phyloP scores from a whole-genome alignment of 2,113 vertebrate species.

The Numida meleagris region DNA sequence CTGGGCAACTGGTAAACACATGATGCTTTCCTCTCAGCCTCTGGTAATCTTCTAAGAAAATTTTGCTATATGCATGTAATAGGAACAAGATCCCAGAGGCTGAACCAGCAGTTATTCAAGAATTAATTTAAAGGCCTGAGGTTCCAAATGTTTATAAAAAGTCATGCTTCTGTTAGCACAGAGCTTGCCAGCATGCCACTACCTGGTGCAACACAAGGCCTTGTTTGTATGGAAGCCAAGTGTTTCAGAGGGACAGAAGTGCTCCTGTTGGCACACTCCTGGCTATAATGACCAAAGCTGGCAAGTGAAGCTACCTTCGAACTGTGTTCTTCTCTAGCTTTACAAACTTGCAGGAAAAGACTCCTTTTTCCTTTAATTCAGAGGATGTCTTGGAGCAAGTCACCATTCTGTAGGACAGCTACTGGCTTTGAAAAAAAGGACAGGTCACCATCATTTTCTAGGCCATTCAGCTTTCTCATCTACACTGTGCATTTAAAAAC shows the following conservation, averaged over 20 bases:
- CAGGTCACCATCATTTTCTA: background rate
- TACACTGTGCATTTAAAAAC: background rate
- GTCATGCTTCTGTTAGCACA: background rate
- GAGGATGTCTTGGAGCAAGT: background rate
- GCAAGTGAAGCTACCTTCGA: background rate
- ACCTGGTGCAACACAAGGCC: background rate
- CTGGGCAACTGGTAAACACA: too few species aligned
- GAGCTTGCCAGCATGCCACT: background rate
- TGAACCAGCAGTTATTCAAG: background rate
- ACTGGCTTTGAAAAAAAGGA: background rate
- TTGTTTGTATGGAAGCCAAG: background rate
- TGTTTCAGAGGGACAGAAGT: background rate
- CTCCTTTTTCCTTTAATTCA: background rate
- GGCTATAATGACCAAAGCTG: background rate
- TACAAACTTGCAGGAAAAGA: background rate
- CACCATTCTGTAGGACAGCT: background rate
- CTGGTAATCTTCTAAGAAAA: background rate
- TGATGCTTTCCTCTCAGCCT: background rate
- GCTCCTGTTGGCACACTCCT: background rate
- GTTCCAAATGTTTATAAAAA: background rate
- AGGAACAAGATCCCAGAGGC: background rate
- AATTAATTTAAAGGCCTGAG: background rate
- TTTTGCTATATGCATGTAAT: background rate
- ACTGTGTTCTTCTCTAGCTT: background rate
- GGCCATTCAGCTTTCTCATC: rapidly evolving